Evolutionary conservation across 2,888 invertebrate genomes (phyloP).

Genomic region (Flexamia atlantica): DNA sequence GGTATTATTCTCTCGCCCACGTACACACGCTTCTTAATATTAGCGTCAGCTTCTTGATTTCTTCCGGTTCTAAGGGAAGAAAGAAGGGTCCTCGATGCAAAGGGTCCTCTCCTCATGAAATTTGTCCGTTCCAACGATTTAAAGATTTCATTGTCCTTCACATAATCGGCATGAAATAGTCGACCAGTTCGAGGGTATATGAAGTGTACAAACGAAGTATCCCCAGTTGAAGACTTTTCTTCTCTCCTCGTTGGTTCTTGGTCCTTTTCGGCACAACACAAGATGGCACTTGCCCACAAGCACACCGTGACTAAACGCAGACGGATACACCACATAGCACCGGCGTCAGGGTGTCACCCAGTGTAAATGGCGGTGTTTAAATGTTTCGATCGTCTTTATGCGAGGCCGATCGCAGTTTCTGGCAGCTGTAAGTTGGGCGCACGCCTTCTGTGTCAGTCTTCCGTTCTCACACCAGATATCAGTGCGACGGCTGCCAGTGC

Average conservation of each 20-base stretch:
- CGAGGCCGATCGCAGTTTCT: conserved; percentile 43
- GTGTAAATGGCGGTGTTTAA: conserved; percentile 25
- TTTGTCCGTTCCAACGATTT: conserved; percentile 45
- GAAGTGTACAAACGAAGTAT: background rate
- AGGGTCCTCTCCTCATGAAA: conserved; percentile 53
- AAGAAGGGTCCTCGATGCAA: background rate
- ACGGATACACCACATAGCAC: background rate
- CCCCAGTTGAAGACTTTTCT: background rate
- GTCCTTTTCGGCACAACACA: background rate
- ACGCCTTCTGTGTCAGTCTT: conserved; percentile 45
- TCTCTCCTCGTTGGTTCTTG: background rate
- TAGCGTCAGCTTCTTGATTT: background rate
- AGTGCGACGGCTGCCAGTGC: background rate
- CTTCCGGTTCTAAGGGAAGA: background rate
- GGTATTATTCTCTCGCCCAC: conserved; percentile 6
- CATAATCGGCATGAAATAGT: conserved; percentile 45
- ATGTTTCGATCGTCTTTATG: conserved; percentile 21
- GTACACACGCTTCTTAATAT: conserved; percentile 35
- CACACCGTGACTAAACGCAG: background rate
- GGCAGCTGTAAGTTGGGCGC: conserved; percentile 45
- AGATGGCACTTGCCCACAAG: background rate
- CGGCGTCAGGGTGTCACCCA: background rate
- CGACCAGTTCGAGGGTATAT: conserved; percentile 35
- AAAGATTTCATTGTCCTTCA: conserved; percentile 44
- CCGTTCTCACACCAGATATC: conserved; percentile 39